Evolutionary conservation across 2,888 invertebrate genomes (phyloP).

Genomic region (Morpho helenor): DNA sequence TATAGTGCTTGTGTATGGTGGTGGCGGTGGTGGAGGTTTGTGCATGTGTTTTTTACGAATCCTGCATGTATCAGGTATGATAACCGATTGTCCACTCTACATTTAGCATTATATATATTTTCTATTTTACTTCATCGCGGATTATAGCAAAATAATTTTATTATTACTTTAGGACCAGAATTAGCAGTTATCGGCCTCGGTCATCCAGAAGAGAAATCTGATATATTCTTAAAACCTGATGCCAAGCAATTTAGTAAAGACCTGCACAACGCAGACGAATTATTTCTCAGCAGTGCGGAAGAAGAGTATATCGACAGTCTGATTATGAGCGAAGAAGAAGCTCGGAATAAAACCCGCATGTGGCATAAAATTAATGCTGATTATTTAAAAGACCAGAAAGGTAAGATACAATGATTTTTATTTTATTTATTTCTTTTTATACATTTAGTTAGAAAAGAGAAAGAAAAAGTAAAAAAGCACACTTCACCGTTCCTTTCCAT

Average conservation of each 20-base stretch:
- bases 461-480: too few species aligned
- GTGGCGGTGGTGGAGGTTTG: too few species aligned
- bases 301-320: slow-evolving; percentile 94
- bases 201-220: slow-evolving; percentile 48
- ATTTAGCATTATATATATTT: too few species aligned
- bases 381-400: slow-evolving; percentile 90
- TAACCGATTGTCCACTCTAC: too few species aligned
- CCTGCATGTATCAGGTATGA: too few species aligned
- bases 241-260: slow-evolving; percentile 49
- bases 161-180: slow-evolving; percentile 86
- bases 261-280: slow-evolving; percentile 67
- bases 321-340: slow-evolving; percentile 87
- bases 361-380: slow-evolving; percentile 95
- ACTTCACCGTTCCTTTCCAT: too few species aligned
- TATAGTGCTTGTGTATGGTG: too few species aligned
- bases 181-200: slow-evolving; percentile 88
- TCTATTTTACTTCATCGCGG: too few species aligned
- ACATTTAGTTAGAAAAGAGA: too few species aligned
- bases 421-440: too few species aligned
- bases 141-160: too few species aligned
- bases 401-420: slow-evolving; percentile 51
- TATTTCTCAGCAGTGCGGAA: slow-evolving; percentile 87
- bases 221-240: slow-evolving; percentile 59
- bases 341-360: slow-evolving; percentile 86
- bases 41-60: too few species aligned